Evolutionary conservation across 2,113 vertebrate genomes (phyloP), one percentile per base, ranked within the genome.

Genomic region (Neoarius graeffei): DNA sequence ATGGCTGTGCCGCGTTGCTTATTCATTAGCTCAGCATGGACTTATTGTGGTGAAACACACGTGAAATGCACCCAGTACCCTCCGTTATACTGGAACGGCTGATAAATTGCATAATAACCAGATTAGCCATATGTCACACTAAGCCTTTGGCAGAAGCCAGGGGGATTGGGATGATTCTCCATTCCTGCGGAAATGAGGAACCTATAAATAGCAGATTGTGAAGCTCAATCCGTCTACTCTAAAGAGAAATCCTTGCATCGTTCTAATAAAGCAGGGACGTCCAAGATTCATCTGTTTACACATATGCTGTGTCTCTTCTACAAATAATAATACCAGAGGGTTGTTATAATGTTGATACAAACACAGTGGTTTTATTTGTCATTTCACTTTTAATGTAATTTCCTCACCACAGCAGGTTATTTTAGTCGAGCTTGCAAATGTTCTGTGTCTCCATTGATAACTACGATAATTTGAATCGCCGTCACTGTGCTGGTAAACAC

Each of bases 101-200:
- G 94, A 94, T 94, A 92, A 94, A 95, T 95, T 94, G 93, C 93
- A 94, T 95, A 96, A 95, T 95, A 94, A 94, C 94, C 94, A 95
- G 93, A 95, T 95, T 95, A 95, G 92, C 93, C 93, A 94, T 94
- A 93, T 95, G 94, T 96, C 94, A 96, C 89, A 91, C 91, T 94
- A 95, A 96, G 94, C 94, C 93, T 85, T 92, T 94, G 93, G 95
- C 93, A 93, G 95, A 93, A 86, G 89, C 92, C 94, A 84, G 91
- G 90, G 91, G 94, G 94, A 94, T 94, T 93, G 92, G 91, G 91
- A 94, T 92, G 93, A 94, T 94, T 95, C 88, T 94, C 85, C 87
- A 88, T 92, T 93, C 89, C 93, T 90, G 91, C 92, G 92, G 93
- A 94, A 94, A 96, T 95, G 93, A 94, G 91, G 89, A 79, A 89